Conservation (phyloP, 2,797 vertebrate genomes). For the Fistularia tabacaria region DNA sequence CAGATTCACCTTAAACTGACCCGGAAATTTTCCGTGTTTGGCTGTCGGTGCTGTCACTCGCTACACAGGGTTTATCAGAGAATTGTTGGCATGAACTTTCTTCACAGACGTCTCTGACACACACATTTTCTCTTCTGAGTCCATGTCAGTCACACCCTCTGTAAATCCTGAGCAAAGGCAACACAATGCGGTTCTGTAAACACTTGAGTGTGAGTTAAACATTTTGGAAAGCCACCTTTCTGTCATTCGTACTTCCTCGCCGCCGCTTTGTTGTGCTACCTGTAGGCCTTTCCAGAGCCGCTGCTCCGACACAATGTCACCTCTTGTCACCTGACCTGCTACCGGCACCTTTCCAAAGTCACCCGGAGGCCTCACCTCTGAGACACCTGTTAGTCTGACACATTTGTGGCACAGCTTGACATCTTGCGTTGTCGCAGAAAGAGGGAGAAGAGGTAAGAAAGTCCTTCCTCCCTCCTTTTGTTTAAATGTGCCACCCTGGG, state of each 20-base stretch:
- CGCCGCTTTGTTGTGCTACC: slow-evolving; percentile 19
- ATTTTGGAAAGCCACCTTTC: neutral
- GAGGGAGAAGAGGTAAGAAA: slow-evolving; percentile 28
- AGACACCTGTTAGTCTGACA: slow-evolving; percentile 66
- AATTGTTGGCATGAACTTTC: neutral
- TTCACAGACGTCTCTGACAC: neutral
- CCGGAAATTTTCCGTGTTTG: too few relatives aligned
- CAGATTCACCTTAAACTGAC: too few relatives aligned
- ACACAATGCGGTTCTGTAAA: neutral
- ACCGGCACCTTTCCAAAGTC: slow-evolving; percentile 18
- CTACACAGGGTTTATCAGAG: too few relatives aligned
- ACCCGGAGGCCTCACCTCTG: slow-evolving; percentile 40
- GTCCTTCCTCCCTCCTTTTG: slow-evolving; percentile 53
- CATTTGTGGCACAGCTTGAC: slow-evolving; percentile 42
- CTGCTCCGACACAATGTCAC: slow-evolving; percentile 31
- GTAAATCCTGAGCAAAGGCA: neutral
- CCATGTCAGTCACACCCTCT: neutral
- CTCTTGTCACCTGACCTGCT: slow-evolving; percentile 30
- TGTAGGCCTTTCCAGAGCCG: slow-evolving; percentile 19
- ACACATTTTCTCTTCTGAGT: neutral
- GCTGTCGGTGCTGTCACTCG: too few relatives aligned
- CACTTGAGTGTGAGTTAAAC: neutral
- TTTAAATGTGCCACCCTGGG: slow-evolving; percentile 39
- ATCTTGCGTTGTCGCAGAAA: slow-evolving; percentile 30
- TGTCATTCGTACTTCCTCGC: neutral